phyloP scores from a whole-genome alignment of 1,140 invertebrate genomes.

The Leptopilina boulardi region DNA sequence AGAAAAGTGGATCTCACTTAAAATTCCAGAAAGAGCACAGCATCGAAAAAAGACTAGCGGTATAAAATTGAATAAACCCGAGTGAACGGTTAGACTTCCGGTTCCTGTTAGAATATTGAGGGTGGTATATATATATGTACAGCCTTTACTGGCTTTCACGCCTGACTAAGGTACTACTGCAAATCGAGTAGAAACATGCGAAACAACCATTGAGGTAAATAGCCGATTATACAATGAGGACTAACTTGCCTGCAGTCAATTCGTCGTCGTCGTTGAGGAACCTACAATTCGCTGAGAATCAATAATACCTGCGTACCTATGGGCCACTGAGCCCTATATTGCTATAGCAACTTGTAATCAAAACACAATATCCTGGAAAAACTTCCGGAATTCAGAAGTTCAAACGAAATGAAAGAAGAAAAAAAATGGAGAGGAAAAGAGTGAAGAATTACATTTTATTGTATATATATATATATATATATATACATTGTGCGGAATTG shows the following conservation, averaged over 20 bases:
- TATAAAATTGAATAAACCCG: constrained; percentile 9
- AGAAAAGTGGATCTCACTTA: background rate
- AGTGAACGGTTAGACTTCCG: constrained; percentile 21
- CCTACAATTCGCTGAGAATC: constrained; percentile 29
- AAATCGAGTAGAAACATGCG: constrained; percentile 25
- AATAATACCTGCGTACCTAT: constrained; percentile 30
- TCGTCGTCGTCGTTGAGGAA: background rate
- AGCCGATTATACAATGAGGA: background rate
- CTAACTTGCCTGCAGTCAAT: constrained; percentile 18
- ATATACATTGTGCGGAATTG: constrained; percentile 5
- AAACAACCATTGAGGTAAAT: constrained; percentile 22
- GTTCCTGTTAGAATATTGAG: constrained; percentile 4
- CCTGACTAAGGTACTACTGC: background rate
- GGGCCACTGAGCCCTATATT: constrained; percentile 44
- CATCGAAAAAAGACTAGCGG: constrained; percentile 4
- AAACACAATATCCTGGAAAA: constrained; percentile 50
- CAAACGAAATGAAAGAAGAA: background rate
- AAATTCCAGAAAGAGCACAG: constrained; percentile 21
- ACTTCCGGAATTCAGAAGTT: background rate
- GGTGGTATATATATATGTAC: background rate
- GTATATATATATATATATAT: too few species aligned
- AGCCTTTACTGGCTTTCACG: background rate
- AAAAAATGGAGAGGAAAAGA: constrained; percentile 21
- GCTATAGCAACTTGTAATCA: constrained; percentile 63
- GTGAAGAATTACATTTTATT: background rate